Base-by-base conservation (phyloP, 1,140 invertebrate species). In the Schlechtendalia chinensis region DNA sequence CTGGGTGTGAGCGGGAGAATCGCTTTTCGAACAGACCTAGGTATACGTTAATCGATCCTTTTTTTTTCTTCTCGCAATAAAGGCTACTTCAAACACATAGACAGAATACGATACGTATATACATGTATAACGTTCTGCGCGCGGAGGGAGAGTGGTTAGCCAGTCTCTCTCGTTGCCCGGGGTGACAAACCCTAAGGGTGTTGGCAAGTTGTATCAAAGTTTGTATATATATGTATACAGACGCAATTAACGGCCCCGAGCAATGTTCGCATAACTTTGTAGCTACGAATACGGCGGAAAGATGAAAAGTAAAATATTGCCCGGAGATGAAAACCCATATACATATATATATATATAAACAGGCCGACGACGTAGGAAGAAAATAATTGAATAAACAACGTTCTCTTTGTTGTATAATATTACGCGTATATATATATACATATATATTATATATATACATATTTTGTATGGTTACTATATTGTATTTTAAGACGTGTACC, bases 191-290 rank as follows among this genome's bases (percentile, higher is more conserved):
- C 65, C n/a, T 45, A 45, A 67, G 32, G n/a, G 5, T 24, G 39
- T 5, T 45, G n/a, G 32, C 12, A 67, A 24, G 45, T 47, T 67
- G 39, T 65, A 39, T 65, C 19, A 65, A 65, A 65, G 63, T 65
- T 39, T 65, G 39, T 39, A 39, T 39, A 8, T 39, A 8, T 39
- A 39, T 39, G 8, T 39, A 39, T 19, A n/a, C 29, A 65, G 12
- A 67, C n/a, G 39, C 32, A 47, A 67, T 67, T 67, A 63, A 67
- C 65, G 19, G 12, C 63, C n/a, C 19, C 22, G 3, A 47, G n/a
- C 1, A 22, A 12, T 45, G 32, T n/a, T n/a, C n/a, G n/a, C 11
- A 14, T 67, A 24, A 47, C 65, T 2, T 22, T 12, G 2, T 1
- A 10, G n/a, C 47, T 50, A 50, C 47, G 47, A 5, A 45, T 45